Evolutionary conservation across 2,113 vertebrate species (phyloP).

Genomic region (Suricata suricatta): DNA sequence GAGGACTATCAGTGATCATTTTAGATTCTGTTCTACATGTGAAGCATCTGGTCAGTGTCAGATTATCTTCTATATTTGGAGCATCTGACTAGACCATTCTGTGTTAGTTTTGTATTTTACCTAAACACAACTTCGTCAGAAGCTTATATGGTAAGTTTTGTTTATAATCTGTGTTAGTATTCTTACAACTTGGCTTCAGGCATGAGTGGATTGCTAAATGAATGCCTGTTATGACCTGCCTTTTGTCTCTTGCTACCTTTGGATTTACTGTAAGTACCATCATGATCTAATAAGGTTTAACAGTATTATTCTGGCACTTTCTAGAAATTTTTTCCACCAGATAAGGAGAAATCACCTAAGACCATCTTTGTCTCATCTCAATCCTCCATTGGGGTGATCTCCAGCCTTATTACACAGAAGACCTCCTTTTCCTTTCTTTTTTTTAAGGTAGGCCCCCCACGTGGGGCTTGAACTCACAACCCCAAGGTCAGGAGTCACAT

Average conservation of each 20-base stretch:
- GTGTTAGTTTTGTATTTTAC: slow-evolving; percentile 48
- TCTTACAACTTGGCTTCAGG: background rate
- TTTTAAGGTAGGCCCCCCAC: background rate
- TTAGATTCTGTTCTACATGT: slow-evolving; percentile 44
- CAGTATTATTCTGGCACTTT: background rate
- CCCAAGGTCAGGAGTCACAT: background rate
- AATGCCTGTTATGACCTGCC: slow-evolving; percentile 27
- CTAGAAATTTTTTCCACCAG: background rate
- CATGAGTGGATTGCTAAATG: slow-evolving; percentile 38
- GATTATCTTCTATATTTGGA: slow-evolving; percentile 35
- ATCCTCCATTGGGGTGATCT: slow-evolving; percentile 16
- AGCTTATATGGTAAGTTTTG: background rate
- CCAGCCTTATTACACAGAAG: slow-evolving; percentile 5
- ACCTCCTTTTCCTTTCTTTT: background rate
- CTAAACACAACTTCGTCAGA: slow-evolving; percentile 23
- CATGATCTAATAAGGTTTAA: slow-evolving; percentile 35
- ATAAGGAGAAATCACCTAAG: slow-evolving; percentile 2
- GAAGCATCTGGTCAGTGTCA: slow-evolving; percentile 41
- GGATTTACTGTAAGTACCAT: slow-evolving; percentile 42
- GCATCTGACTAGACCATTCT: background rate
- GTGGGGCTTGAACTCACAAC: background rate
- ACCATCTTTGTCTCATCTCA: background rate
- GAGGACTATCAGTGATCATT: background rate
- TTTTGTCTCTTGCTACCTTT: slow-evolving; percentile 54
- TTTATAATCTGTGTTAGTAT: slow-evolving; percentile 37